phyloP scores from a whole-genome alignment of 2,113 vertebrate genomes.

The Hippocampus guttulatus region DNA sequence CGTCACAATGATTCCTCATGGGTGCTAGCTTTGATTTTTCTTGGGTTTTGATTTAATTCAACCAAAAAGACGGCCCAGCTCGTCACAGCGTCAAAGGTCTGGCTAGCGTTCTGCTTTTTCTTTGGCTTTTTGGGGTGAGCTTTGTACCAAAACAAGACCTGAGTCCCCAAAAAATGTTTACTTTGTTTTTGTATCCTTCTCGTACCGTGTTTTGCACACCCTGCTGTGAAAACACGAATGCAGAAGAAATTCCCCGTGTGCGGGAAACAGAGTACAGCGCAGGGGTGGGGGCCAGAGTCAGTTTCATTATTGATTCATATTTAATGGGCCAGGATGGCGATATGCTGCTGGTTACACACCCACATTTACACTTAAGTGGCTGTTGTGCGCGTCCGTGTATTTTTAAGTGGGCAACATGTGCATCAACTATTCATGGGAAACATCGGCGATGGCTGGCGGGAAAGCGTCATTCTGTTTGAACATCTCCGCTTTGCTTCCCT shows the following conservation, averaged over 20 bases:
- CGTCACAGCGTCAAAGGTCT: too few species aligned
- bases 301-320: conserved; percentile 68
- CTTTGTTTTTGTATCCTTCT: not conserved
- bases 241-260: not conserved
- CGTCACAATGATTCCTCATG: too few species aligned
- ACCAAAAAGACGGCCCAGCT: too few species aligned
- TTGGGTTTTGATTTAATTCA: too few species aligned
- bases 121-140: too few species aligned
- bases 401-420: conserved; percentile 56
- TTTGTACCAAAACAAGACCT: too few species aligned
- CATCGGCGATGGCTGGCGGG: conserved; percentile 40
- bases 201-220: not conserved
- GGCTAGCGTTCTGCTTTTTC: too few species aligned
- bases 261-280: not conserved
- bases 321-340: conserved; percentile 61
- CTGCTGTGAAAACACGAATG: not conserved
- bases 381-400: conserved; percentile 49
- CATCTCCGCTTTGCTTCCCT: conserved; percentile 17
- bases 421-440: conserved; percentile 64
- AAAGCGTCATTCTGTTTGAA: conserved; percentile 33
- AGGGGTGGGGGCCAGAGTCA: conserved; percentile 39
- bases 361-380: conserved; percentile 54
- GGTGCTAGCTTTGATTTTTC: too few species aligned
- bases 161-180: too few species aligned
- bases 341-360: conserved; percentile 45